Percentiles rank a stretch among this genome's conserved stretches.
Evolutionary conservation across 2,113 vertebrate genomes (phyloP).

Genomic region (Vimba vimba): DNA sequence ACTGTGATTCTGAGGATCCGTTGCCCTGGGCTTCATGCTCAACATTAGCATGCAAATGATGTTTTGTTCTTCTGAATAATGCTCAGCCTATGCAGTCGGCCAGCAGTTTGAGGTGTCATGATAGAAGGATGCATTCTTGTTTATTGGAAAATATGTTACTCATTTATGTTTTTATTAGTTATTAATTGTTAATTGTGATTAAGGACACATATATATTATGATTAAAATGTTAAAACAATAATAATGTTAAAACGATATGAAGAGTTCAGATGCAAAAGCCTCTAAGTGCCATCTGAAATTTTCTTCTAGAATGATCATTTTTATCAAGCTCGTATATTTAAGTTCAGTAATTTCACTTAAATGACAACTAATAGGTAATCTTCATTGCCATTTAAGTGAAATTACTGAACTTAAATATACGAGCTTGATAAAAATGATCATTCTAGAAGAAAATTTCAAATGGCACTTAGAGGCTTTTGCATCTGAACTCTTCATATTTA

Average conservation of each 20-base stretch:
- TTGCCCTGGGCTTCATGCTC: not conserved
- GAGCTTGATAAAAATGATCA: too few species aligned
- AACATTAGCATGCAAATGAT: slow-evolving; percentile 37
- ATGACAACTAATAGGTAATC: too few species aligned
- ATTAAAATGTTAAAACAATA: not conserved
- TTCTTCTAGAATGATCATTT: too few species aligned
- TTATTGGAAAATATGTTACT: not conserved
- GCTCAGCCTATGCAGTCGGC: not conserved
- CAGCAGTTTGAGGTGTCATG: not conserved
- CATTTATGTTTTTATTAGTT: not conserved
- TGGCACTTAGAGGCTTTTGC: too few species aligned
- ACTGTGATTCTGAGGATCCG: not conserved
- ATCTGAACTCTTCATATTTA: too few species aligned
- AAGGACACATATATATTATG: not conserved
- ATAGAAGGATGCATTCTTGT: not conserved
- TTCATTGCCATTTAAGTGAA: too few species aligned
- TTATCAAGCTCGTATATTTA: too few species aligned
- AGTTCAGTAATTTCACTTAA: too few species aligned
- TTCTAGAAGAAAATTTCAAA: too few species aligned
- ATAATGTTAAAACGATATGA: not conserved
- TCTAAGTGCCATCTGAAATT: too few species aligned
- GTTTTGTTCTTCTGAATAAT: slow-evolving; percentile 22
- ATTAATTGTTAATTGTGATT: not conserved
- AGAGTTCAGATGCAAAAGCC: too few species aligned
- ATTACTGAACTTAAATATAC: too few species aligned